Conservation (phyloP, 2,888 invertebrate genomes). For the Leistus spinibarbis region DNA sequence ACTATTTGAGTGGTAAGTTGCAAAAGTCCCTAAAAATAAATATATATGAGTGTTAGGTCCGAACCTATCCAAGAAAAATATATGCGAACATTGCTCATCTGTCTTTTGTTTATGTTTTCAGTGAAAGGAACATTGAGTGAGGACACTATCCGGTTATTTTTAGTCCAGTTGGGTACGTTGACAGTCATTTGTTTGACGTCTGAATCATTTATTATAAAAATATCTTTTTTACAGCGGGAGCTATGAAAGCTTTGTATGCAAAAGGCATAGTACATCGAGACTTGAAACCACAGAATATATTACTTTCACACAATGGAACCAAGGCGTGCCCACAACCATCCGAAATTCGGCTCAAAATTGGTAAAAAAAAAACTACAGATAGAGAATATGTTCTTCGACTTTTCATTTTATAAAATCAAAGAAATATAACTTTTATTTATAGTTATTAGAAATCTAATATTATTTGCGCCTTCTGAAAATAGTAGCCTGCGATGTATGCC, state of each 20-base stretch:
- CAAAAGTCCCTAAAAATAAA: slow-evolving; percentile 1
- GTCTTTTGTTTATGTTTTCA: slow-evolving; percentile 52
- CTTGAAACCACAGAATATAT: slow-evolving; percentile 98
- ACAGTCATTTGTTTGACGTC: slow-evolving; percentile 9
- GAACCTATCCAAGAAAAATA: slow-evolving; percentile 7
- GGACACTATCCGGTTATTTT: slow-evolving; percentile 93
- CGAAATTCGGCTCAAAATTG: slow-evolving; percentile 94
- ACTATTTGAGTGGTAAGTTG: slow-evolving; percentile 83
- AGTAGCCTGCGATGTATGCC: no score
- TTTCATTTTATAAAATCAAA: not conserved
- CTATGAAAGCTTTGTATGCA: slow-evolving; percentile 95
- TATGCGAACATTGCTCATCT: not conserved
- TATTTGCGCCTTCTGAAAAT: no score
- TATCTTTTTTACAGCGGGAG: slow-evolving; percentile 72
- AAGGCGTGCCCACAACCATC: slow-evolving; percentile 71
- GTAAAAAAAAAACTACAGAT: slow-evolving; percentile 58
- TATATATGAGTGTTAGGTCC: not conserved
- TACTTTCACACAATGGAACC: slow-evolving; percentile 83
- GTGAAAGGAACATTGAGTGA: slow-evolving; percentile 95
- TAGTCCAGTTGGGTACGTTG: slow-evolving; percentile 83
- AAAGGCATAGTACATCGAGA: slow-evolving; percentile 99
- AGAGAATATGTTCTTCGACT: not conserved
- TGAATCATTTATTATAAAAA: not conserved
- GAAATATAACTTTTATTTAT: not conserved
- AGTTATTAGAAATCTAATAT: no score